Percentiles rank a stretch among this genome's conserved stretches.
phyloP scores from a whole-genome alignment of 2,113 vertebrate species.

The Bombycilla garrulus region DNA sequence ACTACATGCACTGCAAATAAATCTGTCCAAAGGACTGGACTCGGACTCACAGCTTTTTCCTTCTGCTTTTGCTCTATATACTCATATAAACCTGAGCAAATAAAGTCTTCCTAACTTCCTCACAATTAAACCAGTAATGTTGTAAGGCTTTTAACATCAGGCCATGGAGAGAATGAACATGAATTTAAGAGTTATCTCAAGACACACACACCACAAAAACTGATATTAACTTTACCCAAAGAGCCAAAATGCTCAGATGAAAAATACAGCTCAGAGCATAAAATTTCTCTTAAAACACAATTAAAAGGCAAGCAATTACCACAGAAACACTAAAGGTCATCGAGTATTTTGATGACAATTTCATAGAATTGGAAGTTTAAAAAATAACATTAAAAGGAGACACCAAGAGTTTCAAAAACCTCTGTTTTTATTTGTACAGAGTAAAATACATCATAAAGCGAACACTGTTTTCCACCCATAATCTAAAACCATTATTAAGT shows the following conservation, averaged over 20 bases:
- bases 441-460: conserved; percentile 69
- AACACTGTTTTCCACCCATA: conserved; percentile 53
- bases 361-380: neutral
- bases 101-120: neutral
- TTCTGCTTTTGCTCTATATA: neutral
- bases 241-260: neutral
- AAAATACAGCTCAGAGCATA: neutral
- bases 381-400: neutral
- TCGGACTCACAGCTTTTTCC: neutral
- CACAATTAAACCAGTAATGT: neutral
- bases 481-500: conserved; percentile 60
- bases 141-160: neutral
- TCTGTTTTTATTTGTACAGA: conserved; percentile 81
- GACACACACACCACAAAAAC: neutral
- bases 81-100: neutral
- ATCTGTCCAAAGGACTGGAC: neutral
- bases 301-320: neutral
- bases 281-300: neutral
- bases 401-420: conserved; percentile 73
- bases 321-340: neutral
- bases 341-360: neutral
- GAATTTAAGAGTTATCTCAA: neutral
- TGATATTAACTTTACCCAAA: neutral
- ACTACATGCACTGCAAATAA: neutral
- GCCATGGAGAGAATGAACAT: neutral